These are phyloP conservation scores for Oligia latruncula DNA, from an alignment of 2,888 invertebrate genomes.

Conservation along the genomic window DNA sequence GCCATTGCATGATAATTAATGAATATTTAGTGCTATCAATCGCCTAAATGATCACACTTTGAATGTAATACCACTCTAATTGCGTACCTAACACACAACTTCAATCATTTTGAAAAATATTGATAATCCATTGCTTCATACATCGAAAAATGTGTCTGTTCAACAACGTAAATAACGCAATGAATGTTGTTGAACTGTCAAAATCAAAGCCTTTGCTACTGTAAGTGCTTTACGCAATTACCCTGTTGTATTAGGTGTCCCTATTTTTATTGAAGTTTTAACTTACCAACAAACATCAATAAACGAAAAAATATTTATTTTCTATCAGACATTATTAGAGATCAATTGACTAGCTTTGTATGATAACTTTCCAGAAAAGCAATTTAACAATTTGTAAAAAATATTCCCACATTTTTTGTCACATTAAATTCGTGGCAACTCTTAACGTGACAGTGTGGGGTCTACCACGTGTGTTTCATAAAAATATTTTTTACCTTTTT, in stretches of 20 bases:
- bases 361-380: not conserved
- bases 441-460: slow-evolving; percentile 66
- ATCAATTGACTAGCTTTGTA: not conserved
- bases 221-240: not conserved
- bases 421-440: slow-evolving; percentile 13
- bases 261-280: not conserved
- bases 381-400: not conserved
- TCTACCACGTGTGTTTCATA: slow-evolving; percentile 71
- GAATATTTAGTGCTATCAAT: not conserved
- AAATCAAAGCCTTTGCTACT: not conserved
- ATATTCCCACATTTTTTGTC: not conserved
- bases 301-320: not conserved
- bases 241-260: not conserved
- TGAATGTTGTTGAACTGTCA: not conserved
- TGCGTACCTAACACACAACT: not conserved
- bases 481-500: slow-evolving; percentile 66
- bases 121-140: not conserved
- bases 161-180: not conserved
- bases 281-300: not conserved
- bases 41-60: not conserved
- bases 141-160: not conserved
- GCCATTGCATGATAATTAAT: not conserved
- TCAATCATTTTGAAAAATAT: not conserved
- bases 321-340: not conserved
- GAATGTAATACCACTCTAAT: not conserved